Evolutionary conservation across 2,797 vertebrate genomes (phyloP).

Genomic region (Petrocephalus schoutedeni): DNA sequence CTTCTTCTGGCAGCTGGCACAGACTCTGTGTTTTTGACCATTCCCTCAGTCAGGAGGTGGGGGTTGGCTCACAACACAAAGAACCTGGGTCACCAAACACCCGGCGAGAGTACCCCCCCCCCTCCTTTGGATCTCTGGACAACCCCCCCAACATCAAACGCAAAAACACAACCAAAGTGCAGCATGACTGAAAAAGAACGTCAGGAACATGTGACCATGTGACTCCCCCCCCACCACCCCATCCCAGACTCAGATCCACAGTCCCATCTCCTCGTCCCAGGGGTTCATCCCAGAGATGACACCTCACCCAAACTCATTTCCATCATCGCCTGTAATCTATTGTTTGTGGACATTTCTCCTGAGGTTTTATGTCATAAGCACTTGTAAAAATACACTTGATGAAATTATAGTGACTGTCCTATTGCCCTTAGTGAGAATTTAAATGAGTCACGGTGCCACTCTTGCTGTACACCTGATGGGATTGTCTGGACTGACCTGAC

Average conservation of each 20-base stretch:
- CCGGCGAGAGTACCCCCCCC: not conserved
- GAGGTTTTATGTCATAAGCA: not conserved
- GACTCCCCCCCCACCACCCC: not conserved
- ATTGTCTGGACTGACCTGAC: not conserved
- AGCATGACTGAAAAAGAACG: not conserved
- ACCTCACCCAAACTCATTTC: not conserved
- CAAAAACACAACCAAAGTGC: not conserved
- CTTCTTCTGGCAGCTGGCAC: not conserved
- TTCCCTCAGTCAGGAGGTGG: not conserved
- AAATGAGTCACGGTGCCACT: not conserved
- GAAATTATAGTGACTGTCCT: not conserved
- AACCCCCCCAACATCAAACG: no score
- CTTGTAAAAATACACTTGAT: not conserved
- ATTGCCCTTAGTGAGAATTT: not conserved
- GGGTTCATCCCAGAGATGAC: not conserved
- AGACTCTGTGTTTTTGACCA: not conserved
- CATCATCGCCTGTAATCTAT: not conserved
- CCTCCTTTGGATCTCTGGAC: not conserved
- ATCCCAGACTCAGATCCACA: not conserved
- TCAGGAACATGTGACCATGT: not conserved
- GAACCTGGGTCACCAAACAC: constrained; percentile 14
- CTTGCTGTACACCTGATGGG: not conserved
- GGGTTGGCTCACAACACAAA: not conserved
- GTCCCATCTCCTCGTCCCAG: not conserved
- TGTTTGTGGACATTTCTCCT: not conserved